Base-by-base conservation (phyloP, 2,113 vertebrate genomes). In the Tragelaphus imberbis region DNA sequence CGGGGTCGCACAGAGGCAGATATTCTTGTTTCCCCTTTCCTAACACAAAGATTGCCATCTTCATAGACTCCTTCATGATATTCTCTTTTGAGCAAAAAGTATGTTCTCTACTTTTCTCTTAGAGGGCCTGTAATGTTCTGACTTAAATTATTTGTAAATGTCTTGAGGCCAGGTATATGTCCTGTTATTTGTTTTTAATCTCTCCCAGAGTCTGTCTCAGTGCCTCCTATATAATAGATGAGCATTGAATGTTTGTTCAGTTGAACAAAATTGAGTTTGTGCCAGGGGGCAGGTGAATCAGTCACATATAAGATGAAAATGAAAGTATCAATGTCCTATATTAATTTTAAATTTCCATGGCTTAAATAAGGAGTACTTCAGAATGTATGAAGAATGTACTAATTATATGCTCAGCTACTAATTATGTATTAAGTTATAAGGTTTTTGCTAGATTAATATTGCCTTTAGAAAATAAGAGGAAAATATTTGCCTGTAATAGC, bases 231-330 rank as follows among this genome's bases (percentile, higher is more conserved):
- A 91, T 58, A 92, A 84, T 12, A 88, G 51, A 53, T 27, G 61
- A 84, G 53, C n/a, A 68, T 13, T 12, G 79, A 68, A 58, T 87
- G 28, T 25, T 87, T 79, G 25, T 71, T 79, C 44, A 84, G n/a
- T 68, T 95, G 49, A 95, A 56, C 44, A 90, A 93, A 86, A 87
- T 21, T 88, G 85, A 85, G 51, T 95, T 86, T 96, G 89, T 86
- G 47, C 59, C 68, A 96, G 92, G 81, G 91, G 58, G 84, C 23
- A 77, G 28, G 82, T 93, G 58, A 91, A 82, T 91, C 79, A 94
- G 61, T 93, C 63, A 77, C 2, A 47, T 49, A 80, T 15, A 56
- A 53, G 65, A 58, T 56, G 40, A 95, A 97, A n/a, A 49, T 21
- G 88, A 88, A 63, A 49, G 5, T 36, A 80, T 77, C 30, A 59